A percentile compares a stretch with the other conserved stretches of the same genome.
These are phyloP conservation scores for Thermophis baileyi DNA, from an alignment of 2,113 vertebrate genomes.

Conservation along the genomic window DNA sequence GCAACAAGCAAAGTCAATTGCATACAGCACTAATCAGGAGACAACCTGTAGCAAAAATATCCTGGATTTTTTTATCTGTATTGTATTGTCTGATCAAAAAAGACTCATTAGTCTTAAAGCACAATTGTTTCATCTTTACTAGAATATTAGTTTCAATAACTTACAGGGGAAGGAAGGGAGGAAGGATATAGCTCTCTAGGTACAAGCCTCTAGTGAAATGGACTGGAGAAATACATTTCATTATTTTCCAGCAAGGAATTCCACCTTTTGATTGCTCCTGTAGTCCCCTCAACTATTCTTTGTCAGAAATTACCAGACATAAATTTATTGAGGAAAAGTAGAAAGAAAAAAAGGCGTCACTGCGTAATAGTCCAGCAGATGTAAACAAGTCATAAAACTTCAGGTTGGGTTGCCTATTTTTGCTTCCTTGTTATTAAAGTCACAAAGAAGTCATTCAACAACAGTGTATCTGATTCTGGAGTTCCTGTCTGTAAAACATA, in stretches of 20 bases:
- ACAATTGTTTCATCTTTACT: not conserved
- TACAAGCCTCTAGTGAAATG: not conserved
- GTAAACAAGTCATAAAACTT: constrained; percentile 25
- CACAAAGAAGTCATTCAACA: not conserved
- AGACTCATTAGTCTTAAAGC: not conserved
- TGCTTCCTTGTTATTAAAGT: constrained; percentile 12
- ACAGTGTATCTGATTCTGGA: not conserved
- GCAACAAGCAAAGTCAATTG: not conserved
- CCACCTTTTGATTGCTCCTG: constrained; percentile 23
- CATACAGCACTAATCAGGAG: not conserved
- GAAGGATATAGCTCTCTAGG: not conserved
- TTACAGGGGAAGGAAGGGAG: not conserved
- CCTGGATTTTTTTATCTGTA: not conserved
- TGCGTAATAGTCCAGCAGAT: constrained; percentile 24
- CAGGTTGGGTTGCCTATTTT: not conserved
- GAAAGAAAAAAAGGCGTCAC: constrained; percentile 8
- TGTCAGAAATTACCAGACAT: constrained; percentile 18
- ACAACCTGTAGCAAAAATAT: not conserved
- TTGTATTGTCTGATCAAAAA: not conserved
- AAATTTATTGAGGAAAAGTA: constrained; percentile 16
- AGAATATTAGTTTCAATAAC: not conserved
- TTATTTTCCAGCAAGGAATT: constrained; percentile 1
- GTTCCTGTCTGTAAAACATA: constrained; percentile 3
- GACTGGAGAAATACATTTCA: not conserved
- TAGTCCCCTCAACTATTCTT: not conserved